Conservation (phyloP, 2,888 invertebrate genomes). For the Eristalinus sepulchralis region DNA sequence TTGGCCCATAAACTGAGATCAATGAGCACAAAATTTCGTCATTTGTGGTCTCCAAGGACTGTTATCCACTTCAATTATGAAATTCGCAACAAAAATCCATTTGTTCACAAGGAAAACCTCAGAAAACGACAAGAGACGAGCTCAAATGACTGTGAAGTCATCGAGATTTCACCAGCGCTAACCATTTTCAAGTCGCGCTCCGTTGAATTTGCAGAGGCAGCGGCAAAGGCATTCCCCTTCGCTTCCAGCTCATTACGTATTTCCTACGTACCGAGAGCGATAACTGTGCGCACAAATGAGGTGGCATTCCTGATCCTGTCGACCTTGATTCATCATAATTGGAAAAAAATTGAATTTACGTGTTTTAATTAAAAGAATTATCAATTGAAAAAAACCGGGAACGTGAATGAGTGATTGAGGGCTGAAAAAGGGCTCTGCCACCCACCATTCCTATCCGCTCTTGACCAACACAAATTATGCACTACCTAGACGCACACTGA, state of each 20-base stretch:
- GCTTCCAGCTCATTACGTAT: not conserved
- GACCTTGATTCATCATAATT: slow-evolving; percentile 31
- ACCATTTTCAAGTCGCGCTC: not conserved
- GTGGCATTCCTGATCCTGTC: not conserved
- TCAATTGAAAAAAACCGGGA: slow-evolving; percentile 47
- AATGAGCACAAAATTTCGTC: not conserved
- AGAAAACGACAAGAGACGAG: not conserved
- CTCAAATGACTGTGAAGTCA: not conserved
- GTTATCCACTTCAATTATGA: not conserved
- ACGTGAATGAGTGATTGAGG: slow-evolving; percentile 14
- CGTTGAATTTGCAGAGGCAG: not conserved
- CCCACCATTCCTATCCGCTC: not conserved
- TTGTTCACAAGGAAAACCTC: not conserved
- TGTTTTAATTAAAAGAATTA: slow-evolving; percentile 66
- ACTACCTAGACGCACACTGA: slow-evolving; percentile 20
- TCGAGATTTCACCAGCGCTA: not conserved
- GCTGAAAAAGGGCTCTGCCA: too few relatives aligned
- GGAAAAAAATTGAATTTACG: slow-evolving; percentile 56
- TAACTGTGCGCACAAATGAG: not conserved
- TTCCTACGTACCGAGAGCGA: not conserved
- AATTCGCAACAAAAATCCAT: not conserved
- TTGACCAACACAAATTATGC: slow-evolving; percentile 29
- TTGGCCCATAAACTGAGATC: not conserved
- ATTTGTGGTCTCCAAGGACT: not conserved
- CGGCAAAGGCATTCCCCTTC: not conserved